Evolutionary conservation across 2,888 invertebrate species (phyloP).

Genomic region (Orthosia incerta): DNA sequence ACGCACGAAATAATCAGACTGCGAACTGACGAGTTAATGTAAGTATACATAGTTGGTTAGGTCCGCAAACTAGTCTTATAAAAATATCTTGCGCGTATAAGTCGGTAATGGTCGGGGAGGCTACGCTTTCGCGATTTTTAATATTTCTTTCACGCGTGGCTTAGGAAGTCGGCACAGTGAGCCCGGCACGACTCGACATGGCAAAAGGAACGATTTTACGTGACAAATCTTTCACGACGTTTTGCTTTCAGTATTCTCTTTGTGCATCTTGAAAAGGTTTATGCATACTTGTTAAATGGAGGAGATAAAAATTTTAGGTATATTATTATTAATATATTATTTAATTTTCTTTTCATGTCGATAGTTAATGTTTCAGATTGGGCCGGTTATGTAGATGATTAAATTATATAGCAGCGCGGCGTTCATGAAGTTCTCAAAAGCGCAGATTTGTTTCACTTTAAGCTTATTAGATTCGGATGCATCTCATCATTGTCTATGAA

Average conservation of each 20-base stretch:
- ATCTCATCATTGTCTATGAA: background rate
- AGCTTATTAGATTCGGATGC: background rate
- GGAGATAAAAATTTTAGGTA: background rate
- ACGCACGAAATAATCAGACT: conserved; percentile 51
- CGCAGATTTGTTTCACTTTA: too few relatives aligned
- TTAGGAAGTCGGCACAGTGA: conserved; percentile 44
- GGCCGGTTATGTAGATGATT: too few relatives aligned
- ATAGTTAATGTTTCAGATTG: too few relatives aligned
- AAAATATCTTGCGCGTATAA: conserved; percentile 59
- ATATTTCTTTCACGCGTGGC: conserved; percentile 71
- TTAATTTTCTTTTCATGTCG: too few relatives aligned
- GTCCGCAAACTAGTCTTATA: conserved; percentile 51
- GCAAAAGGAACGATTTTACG: conserved; percentile 16
- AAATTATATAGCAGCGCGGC: too few relatives aligned
- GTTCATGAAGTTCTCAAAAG: too few relatives aligned
- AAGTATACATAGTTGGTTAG: conserved; percentile 41
- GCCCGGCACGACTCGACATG: conserved; percentile 20
- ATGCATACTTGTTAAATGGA: background rate
- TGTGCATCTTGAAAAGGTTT: conserved; percentile 14
- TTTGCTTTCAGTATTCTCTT: conserved; percentile 17
- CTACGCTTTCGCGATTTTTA: conserved; percentile 77
- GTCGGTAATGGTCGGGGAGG: conserved; percentile 58
- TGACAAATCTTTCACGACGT: conserved; percentile 25
- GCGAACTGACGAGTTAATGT: conserved; percentile 42
- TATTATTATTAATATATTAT: too few relatives aligned